Percentiles rank a stretch among this genome's conserved stretches.
Evolutionary conservation across 2,113 vertebrate species (phyloP).

Genomic region (Promerops cafer): DNA sequence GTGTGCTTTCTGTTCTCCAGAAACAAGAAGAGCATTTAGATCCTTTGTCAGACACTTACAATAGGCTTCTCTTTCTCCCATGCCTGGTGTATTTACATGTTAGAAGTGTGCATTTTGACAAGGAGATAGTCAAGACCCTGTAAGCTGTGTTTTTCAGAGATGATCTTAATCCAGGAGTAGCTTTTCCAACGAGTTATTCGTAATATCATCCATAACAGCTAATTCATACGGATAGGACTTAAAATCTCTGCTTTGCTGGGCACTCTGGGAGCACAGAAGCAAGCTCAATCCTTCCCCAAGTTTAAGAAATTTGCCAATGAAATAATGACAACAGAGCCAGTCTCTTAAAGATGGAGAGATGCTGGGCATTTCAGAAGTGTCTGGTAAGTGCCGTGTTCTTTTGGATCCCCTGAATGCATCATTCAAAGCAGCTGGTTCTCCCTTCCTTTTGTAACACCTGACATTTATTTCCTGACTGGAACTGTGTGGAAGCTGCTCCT

Average conservation of each 20-base stretch:
- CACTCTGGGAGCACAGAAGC: neutral
- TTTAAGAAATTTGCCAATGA: neutral
- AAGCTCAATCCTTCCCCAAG: neutral
- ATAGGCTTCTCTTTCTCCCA: neutral
- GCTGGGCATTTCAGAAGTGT: neutral
- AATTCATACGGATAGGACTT: neutral
- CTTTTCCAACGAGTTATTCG: neutral
- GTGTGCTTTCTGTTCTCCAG: neutral
- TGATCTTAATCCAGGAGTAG: neutral
- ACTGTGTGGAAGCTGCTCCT: neutral
- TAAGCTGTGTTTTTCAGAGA: neutral
- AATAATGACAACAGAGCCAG: neutral
- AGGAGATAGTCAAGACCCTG: neutral
- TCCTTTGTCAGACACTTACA: neutral
- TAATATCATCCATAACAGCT: neutral
- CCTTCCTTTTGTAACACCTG: conserved; percentile 9
- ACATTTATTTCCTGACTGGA: conserved; percentile 16
- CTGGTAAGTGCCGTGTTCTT: fast-evolving
- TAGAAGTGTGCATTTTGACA: neutral
- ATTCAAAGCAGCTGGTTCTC: neutral
- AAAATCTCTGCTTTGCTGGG: neutral
- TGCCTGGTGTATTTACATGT: neutral
- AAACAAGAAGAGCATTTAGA: neutral
- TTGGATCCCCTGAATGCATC: neutral
- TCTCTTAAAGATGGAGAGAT: neutral